These are phyloP conservation scores for Poecilia velifera DNA, from an alignment of 2,797 vertebrate species.

Conservation along the genomic window DNA sequence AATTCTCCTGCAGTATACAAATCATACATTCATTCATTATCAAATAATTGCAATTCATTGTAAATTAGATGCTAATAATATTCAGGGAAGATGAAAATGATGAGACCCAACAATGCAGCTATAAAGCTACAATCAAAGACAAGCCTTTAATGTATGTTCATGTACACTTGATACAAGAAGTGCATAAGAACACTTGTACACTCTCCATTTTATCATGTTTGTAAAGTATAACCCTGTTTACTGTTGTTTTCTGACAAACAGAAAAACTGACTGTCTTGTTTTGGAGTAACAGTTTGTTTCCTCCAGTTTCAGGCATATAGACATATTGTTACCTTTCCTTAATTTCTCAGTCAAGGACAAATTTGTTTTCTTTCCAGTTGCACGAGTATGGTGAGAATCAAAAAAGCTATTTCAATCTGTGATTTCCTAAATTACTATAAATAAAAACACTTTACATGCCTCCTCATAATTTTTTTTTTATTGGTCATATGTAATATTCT, in stretches of 20 bases:
- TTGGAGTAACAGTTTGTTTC: background rate
- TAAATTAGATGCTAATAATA: background rate
- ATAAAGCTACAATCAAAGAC: background rate
- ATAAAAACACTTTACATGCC: background rate
- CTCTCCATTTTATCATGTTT: background rate
- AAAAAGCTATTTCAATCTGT: background rate
- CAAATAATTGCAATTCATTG: background rate
- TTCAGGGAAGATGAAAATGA: background rate
- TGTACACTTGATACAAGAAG: too few species aligned
- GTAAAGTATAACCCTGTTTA: background rate
- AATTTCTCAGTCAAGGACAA: background rate
- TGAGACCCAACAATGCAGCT: background rate
- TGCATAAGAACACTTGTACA: background rate
- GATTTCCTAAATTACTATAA: background rate
- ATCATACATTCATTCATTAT: background rate
- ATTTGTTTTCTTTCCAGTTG: background rate
- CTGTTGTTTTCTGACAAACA: background rate
- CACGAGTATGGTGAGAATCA: background rate
- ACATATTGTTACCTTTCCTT: background rate
- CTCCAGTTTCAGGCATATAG: background rate
- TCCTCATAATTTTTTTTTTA: background rate
- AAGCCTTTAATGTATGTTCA: too few species aligned
- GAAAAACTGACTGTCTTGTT: background rate
- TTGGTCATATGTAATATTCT: background rate
- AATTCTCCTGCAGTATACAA: slow-evolving; percentile 86